These are phyloP conservation scores for Synanthedon andrenaeformis DNA, from an alignment of 2,888 invertebrate genomes.

Conservation along the genomic window DNA sequence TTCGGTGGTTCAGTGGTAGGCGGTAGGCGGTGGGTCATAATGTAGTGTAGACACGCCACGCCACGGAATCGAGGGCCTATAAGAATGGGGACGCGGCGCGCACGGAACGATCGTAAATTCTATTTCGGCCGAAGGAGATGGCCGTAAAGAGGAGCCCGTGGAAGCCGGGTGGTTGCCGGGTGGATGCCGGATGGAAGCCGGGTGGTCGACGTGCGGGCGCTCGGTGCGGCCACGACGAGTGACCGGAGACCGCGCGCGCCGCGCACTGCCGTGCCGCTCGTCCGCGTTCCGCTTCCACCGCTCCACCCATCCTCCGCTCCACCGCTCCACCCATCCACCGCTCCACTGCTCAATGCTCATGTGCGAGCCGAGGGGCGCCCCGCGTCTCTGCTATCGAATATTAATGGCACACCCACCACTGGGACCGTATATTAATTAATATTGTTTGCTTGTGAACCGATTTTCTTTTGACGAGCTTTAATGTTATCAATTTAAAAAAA, in stretches of 20 bases:
- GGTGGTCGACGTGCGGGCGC: constrained; percentile 8
- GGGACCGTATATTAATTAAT: neutral
- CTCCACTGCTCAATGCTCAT: constrained; percentile 4
- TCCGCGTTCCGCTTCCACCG: constrained; percentile 6
- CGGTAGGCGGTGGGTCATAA: neutral
- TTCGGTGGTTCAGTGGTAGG: no score
- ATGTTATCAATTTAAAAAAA: no score
- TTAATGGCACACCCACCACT: constrained; percentile 5
- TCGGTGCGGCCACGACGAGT: constrained; percentile 19
- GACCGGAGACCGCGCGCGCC: constrained; percentile 48
- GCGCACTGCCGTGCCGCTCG: constrained; percentile 36
- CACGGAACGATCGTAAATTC: constrained; percentile 15
- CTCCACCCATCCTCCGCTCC: constrained; percentile 7
- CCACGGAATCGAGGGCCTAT: neutral
- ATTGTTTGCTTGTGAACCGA: no score
- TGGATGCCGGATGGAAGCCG: constrained; percentile 13
- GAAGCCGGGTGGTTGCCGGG: constrained; percentile 12
- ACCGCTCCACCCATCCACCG: constrained; percentile 7
- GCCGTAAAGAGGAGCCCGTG: constrained; percentile 4
- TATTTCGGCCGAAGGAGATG: constrained; percentile 13
- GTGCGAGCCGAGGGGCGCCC: constrained; percentile 3
- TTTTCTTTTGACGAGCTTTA: no score
- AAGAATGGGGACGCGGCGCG: constrained; percentile 2
- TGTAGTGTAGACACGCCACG: neutral
- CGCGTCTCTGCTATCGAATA: constrained; percentile 2